A percentile compares a stretch with the other conserved stretches of the same genome.
phyloP scores from a whole-genome alignment of 1,140 invertebrate species.

The Drosophila ambigua region DNA sequence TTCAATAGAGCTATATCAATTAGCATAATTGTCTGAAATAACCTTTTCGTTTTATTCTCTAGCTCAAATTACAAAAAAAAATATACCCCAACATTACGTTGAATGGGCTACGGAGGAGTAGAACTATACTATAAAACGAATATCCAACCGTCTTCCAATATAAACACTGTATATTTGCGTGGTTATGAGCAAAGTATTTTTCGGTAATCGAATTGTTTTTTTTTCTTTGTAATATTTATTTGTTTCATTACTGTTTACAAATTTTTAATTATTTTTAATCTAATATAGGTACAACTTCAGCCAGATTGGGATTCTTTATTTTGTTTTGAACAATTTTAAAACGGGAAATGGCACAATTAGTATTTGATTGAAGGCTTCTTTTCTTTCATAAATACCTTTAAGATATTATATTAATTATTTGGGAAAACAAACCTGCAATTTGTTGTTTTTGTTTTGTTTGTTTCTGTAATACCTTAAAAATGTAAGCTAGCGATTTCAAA shows the following conservation, averaged over 20 bases:
- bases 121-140: no score
- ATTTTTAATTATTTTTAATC: slow-evolving; percentile 37
- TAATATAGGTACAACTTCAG: slow-evolving; percentile 51
- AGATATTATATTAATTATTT: slow-evolving; percentile 22
- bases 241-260: slow-evolving; percentile 47
- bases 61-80: no score
- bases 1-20: no score
- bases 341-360: slow-evolving; percentile 50
- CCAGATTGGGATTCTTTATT: slow-evolving; percentile 33
- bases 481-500: slow-evolving; percentile 36
- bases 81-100: no score
- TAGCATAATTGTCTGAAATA: no score
- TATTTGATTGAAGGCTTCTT: slow-evolving; percentile 44
- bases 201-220: no score
- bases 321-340: slow-evolving; percentile 52
- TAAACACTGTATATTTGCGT: no score
- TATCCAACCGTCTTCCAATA: no score
- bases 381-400: slow-evolving; percentile 35
- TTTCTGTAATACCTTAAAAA: slow-evolving; percentile 7
- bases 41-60: no score
- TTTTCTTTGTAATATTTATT: slow-evolving; percentile 3
- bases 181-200: no score
- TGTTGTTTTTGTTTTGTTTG: slow-evolving; percentile 2
- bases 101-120: no score
- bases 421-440: slow-evolving; percentile 19